Evolutionary conservation across 2,797 vertebrate genomes (phyloP).

Genomic region (Enteromius paludinosus): DNA sequence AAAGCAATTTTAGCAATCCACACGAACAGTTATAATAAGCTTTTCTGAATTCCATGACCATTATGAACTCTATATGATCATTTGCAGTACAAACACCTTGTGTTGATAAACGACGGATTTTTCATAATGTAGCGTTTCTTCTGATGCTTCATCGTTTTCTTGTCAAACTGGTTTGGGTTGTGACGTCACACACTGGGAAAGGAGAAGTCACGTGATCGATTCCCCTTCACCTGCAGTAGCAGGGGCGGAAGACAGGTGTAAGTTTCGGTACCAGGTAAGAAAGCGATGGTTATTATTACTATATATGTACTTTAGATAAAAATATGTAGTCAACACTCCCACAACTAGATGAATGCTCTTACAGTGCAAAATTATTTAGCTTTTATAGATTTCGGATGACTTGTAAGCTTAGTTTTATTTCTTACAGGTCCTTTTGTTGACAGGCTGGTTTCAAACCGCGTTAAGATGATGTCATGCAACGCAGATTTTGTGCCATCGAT

Average conservation of each 20-base stretch:
- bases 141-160: neutral
- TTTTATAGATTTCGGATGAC: neutral
- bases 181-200: slow-evolving; percentile 44
- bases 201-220: slow-evolving; percentile 54
- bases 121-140: neutral
- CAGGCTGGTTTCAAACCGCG: neutral
- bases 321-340: neutral
- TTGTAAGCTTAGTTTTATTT: neutral
- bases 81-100: neutral
- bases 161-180: slow-evolving; percentile 14
- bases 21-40: neutral
- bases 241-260: slow-evolving; percentile 39
- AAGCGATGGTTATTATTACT: neutral
- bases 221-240: slow-evolving; percentile 39
- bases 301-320: neutral
- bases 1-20: neutral
- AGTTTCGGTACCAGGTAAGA: slow-evolving; percentile 46
- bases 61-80: no score
- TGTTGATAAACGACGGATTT: neutral
- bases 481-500: neutral
- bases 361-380: neutral
- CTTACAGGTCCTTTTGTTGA: neutral
- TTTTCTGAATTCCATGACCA: neutral
- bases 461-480: neutral
- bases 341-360: neutral